Evolutionary conservation across 2,888 invertebrate genomes (phyloP).

Genomic region (Aspidiotus destructor): DNA sequence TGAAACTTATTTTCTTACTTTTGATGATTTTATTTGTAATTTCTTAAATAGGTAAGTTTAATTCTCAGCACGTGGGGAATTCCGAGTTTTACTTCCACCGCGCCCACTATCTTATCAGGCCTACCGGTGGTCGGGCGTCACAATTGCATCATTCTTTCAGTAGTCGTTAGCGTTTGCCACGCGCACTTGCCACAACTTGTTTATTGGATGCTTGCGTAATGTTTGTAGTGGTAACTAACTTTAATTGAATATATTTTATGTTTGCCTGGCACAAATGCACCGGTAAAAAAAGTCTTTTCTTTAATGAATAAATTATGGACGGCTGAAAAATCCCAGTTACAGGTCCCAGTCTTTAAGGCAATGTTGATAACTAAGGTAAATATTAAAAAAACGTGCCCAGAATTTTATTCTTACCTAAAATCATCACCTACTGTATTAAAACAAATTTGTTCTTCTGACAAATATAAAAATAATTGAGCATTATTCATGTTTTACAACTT

Average conservation of each 20-base stretch:
- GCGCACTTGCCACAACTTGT: too few species aligned
- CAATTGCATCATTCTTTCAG: too few species aligned
- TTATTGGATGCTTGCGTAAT: too few species aligned
- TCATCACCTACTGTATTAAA: not conserved
- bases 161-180: too few species aligned
- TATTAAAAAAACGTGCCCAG: not conserved
- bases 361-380: constrained; percentile 2
- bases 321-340: not conserved
- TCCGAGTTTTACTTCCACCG: not conserved
- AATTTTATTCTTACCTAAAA: constrained; percentile 1
- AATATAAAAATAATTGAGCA: constrained; percentile 2
- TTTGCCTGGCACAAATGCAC: constrained; percentile 2
- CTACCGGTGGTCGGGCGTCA: too few species aligned
- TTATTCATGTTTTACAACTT: not conserved
- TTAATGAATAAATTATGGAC: constrained; percentile 2
- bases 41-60: too few species aligned
- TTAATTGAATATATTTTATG: constrained; percentile 2
- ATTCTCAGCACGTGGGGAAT: too few species aligned
- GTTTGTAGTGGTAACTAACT: too few species aligned
- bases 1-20: too few species aligned
- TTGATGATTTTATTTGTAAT: too few species aligned
- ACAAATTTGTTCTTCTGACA: not conserved
- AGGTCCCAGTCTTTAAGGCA: not conserved
- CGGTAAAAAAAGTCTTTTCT: not conserved
- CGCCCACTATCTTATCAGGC: too few species aligned